Percentiles rank a stretch among this genome's conserved stretches.
phyloP scores from a whole-genome alignment of 2,797 vertebrate genomes.

The Acestrorhynchus altus region DNA sequence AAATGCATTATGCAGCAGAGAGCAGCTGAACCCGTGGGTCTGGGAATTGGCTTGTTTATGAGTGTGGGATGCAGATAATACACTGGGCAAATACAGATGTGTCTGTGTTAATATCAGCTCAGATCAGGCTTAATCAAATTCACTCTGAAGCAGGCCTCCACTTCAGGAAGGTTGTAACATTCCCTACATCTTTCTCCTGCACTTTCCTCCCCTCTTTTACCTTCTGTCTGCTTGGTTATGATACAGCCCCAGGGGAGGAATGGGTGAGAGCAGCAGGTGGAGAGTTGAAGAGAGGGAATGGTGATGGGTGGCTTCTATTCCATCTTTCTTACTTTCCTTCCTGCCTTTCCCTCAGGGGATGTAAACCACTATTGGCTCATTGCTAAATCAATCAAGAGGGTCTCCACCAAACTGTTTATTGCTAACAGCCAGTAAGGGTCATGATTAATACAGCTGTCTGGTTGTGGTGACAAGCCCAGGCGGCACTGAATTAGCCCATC shows the following conservation, averaged over 20 bases:
- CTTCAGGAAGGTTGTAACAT: constrained; percentile 2
- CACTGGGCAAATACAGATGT: constrained; percentile 58
- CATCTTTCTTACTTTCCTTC: neutral
- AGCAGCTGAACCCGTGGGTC: constrained; percentile 49
- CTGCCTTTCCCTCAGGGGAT: constrained; percentile 1
- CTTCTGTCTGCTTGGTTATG: constrained; percentile 57
- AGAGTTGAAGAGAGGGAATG: neutral
- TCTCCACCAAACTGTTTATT: neutral
- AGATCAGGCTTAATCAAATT: constrained; percentile 43
- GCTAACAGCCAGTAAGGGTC: constrained; percentile 31
- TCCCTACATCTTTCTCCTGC: neutral
- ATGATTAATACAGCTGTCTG: constrained; percentile 45
- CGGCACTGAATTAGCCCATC: constrained; percentile 22
- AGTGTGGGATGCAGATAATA: constrained; percentile 52
- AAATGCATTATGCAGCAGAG: constrained; percentile 50
- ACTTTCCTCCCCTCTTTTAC: neutral
- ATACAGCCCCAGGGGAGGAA: constrained; percentile 54
- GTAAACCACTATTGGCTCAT: constrained; percentile 3
- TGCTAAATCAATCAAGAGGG: constrained; percentile 27
- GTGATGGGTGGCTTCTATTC: constrained; percentile 28
- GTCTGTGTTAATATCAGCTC: constrained; percentile 37
- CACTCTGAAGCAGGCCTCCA: neutral
- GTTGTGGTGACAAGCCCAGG: constrained; percentile 11
- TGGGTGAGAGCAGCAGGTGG: constrained; percentile 57
- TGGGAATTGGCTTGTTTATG: constrained; percentile 65